Conservation (phyloP, 2,888 invertebrate species). For the Apotomis turbidana region DNA sequence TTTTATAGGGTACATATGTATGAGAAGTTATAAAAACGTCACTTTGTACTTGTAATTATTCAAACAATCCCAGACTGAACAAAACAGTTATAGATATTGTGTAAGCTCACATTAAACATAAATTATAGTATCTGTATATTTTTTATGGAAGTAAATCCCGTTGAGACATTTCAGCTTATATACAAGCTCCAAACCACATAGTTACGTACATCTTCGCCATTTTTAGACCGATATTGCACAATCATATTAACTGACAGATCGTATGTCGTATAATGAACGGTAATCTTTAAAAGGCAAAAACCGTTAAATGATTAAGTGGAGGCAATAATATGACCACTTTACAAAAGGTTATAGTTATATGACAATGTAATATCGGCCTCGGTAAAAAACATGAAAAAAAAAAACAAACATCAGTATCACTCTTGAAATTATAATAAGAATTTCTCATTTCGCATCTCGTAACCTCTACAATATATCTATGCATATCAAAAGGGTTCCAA, state of each 20-base stretch:
- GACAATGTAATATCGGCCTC: not conserved
- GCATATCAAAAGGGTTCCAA: constrained; percentile 6
- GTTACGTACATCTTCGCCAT: not conserved
- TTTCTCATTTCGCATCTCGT: not conserved
- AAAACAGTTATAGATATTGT: no score
- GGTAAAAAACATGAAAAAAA: not conserved
- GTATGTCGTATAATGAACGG: not conserved
- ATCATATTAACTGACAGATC: not conserved
- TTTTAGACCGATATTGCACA: not conserved
- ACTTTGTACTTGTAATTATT: constrained; percentile 7
- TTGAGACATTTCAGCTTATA: no score
- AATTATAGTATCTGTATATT: no score
- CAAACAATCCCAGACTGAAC: not conserved
- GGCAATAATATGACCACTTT: not conserved
- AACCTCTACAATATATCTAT: constrained; percentile 1
- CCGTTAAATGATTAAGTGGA: no score
- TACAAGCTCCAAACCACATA: no score
- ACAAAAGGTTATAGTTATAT: not conserved
- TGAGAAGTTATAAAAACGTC: constrained; percentile 6
- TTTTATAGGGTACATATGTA: not conserved
- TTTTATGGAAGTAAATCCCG: no score
- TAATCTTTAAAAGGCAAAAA: not conserved
- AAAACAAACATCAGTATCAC: not conserved
- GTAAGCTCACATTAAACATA: no score
- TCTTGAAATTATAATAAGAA: not conserved